phyloP scores from a whole-genome alignment of 2,797 vertebrate species.

The Enteromius thamalakanensis region DNA sequence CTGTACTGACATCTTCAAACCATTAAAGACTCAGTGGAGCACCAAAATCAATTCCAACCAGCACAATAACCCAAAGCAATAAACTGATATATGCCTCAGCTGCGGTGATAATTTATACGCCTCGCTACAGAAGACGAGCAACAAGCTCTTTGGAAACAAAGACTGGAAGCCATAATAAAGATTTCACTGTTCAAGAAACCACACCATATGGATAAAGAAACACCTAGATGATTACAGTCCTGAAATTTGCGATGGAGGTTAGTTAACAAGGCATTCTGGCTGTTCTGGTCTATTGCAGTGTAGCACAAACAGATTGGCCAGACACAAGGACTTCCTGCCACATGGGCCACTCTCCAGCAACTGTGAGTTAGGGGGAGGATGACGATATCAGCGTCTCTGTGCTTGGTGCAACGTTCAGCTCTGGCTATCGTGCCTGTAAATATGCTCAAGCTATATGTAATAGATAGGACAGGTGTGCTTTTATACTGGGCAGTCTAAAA shows the following conservation, averaged over 20 bases:
- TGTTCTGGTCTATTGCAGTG: background rate
- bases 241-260: background rate
- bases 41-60: conserved; percentile 8
- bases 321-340: conserved; percentile 28
- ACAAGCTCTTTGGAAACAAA: background rate
- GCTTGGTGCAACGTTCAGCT: background rate
- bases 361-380: background rate
- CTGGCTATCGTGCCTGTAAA: background rate
- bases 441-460: background rate
- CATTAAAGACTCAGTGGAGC: background rate
- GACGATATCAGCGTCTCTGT: background rate
- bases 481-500: background rate
- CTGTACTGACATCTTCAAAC: conserved; percentile 5
- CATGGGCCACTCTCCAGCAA: conserved; percentile 8
- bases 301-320: conserved; percentile 37
- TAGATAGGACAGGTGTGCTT: background rate
- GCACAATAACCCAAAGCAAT: conserved; percentile 17
- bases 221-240: background rate
- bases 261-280: background rate
- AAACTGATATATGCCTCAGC: background rate
- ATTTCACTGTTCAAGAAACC: background rate
- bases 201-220: background rate
- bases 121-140: background rate
- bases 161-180: background rate
- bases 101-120: background rate